Evolutionary conservation across 2,888 invertebrate genomes (phyloP).

Genomic region (Agrochola macilenta): DNA sequence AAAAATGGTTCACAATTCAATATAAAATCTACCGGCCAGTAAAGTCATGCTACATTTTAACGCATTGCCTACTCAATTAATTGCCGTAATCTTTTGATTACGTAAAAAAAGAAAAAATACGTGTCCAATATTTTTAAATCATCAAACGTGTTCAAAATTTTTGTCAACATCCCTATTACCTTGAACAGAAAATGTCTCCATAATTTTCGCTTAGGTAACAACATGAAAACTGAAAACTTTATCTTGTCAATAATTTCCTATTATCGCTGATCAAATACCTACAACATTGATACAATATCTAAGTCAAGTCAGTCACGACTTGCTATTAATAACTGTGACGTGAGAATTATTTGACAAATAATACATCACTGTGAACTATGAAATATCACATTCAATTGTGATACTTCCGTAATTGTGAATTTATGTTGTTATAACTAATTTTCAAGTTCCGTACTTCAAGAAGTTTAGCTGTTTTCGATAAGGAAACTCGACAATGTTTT

Average conservation of each 20-base stretch:
- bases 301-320: constrained; percentile 55
- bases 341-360: constrained; percentile 38
- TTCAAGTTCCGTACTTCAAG: neutral
- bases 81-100: too few species aligned
- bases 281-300: constrained; percentile 40
- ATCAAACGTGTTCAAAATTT: too few species aligned
- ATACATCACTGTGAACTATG: constrained; percentile 6
- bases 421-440: constrained; percentile 7
- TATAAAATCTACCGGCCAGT: too few species aligned
- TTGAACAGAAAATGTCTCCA: neutral
- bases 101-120: too few species aligned
- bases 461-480: neutral
- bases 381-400: constrained; percentile 5
- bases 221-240: constrained; percentile 18
- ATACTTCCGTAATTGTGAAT: neutral
- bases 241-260: constrained; percentile 33
- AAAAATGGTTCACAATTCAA: too few species aligned
- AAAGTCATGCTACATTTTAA: too few species aligned
- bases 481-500: neutral
- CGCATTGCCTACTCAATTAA: too few species aligned
- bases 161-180: too few species aligned
- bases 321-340: constrained; percentile 49
- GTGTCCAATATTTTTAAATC: too few species aligned
- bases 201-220: constrained; percentile 3
- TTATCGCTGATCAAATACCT: constrained; percentile 26